These are phyloP conservation scores for Phenganax marumi DNA, from an alignment of 92 coral and sea anemone species.

Conservation along the genomic window DNA sequence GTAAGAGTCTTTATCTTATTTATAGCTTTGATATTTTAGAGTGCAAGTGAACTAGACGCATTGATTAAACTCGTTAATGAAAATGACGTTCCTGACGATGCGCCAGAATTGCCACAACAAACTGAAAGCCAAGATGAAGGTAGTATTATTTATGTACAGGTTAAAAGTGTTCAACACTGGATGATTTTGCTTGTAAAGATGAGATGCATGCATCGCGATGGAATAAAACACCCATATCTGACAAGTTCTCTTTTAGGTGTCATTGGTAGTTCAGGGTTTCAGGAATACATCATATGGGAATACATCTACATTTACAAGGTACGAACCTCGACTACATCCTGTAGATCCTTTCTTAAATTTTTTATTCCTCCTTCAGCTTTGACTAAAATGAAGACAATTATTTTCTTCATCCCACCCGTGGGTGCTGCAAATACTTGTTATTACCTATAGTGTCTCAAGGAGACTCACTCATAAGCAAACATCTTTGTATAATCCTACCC, in stretches of 20 bases:
- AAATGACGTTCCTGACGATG: slow-evolving; percentile 77
- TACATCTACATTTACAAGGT: no score
- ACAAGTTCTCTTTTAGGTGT: slow-evolving; percentile 29
- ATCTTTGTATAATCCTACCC: no score
- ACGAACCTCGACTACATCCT: slow-evolving; percentile 80
- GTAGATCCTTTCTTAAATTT: slow-evolving; percentile 69
- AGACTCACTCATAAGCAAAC: no score
- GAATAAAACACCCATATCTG: not conserved
- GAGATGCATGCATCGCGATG: not conserved
- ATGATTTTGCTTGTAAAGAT: no score
- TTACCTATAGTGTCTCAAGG: no score
- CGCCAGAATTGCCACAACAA: slow-evolving; percentile 72
- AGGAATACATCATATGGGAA: no score
- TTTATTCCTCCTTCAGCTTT: slow-evolving; percentile 77
- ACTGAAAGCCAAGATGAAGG: slow-evolving; percentile 41
- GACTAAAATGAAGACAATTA: slow-evolving; percentile 35
- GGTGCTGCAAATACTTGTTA: not conserved
- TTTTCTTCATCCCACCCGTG: no score
- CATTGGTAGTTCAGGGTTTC: slow-evolving; percentile 58
- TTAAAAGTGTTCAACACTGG: no score
- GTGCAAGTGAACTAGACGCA: slow-evolving; percentile 65
- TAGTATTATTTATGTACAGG: not conserved
- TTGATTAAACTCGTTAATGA: slow-evolving; percentile 74
- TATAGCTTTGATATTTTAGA: slow-evolving; percentile 30
- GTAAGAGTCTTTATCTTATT: not conserved